Evolutionary conservation across 1,140 invertebrate genomes (phyloP).

Genomic region (Ctenoplectra terminalis): DNA sequence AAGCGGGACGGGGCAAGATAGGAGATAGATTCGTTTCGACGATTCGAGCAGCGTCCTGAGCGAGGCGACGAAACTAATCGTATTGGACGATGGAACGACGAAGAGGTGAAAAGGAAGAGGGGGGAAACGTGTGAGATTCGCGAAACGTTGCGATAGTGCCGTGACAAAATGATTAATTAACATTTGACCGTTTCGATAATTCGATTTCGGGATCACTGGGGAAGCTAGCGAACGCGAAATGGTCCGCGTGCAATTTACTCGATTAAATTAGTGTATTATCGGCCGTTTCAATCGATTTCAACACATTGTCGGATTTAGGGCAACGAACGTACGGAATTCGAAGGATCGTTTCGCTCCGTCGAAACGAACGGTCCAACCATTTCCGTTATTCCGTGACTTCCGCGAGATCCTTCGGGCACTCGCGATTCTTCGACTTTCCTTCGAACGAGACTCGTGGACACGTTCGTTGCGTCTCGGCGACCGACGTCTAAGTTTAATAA

Average conservation of each 20-base stretch:
- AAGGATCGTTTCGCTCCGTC: neutral
- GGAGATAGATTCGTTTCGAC: too few species aligned
- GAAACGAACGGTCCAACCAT: too few species aligned
- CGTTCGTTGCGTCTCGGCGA: too few species aligned
- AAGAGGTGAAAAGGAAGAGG: too few species aligned
- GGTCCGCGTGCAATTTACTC: constrained; percentile 35
- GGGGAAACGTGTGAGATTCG: neutral
- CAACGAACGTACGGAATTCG: neutral
- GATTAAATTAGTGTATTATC: constrained; percentile 66
- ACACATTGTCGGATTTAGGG: constrained; percentile 13
- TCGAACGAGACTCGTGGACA: too few species aligned
- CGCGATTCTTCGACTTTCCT: too few species aligned
- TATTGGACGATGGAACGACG: too few species aligned
- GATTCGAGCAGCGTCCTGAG: neutral
- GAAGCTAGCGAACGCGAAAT: neutral
- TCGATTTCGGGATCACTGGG: constrained; percentile 10
- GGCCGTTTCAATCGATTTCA: constrained; percentile 34
- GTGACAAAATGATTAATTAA: constrained; percentile 53
- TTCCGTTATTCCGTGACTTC: too few species aligned
- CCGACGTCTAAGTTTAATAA: too few species aligned
- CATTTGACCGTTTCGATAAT: constrained; percentile 40
- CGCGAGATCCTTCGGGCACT: too few species aligned
- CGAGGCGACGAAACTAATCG: neutral
- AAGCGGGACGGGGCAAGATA: too few species aligned
- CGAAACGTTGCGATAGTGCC: constrained; percentile 17